Percentiles rank a stretch among this genome's conserved stretches.
phyloP scores from a whole-genome alignment of 2,113 vertebrate genomes.

The Hucho hucho region DNA sequence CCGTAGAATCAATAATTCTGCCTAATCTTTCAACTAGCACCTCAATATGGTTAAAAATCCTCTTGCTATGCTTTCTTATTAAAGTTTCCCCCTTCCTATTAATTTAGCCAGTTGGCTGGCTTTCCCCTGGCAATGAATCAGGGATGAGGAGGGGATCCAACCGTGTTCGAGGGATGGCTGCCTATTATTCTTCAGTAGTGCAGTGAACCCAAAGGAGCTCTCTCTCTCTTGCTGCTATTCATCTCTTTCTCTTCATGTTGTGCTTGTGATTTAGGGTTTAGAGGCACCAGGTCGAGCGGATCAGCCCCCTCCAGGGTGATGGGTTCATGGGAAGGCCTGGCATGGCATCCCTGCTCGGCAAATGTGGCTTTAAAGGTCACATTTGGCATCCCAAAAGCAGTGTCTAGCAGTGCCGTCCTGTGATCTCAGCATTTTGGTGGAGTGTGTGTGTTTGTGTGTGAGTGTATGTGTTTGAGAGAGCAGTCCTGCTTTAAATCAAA shows the following conservation, averaged over 20 bases:
- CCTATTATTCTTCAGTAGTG: slow-evolving; percentile 23
- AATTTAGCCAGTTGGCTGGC: slow-evolving; percentile 1
- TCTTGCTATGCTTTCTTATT: not conserved
- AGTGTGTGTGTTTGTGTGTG: not conserved
- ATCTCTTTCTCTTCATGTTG: slow-evolving; percentile 14
- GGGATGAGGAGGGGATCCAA: not conserved
- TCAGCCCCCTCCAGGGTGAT: slow-evolving; percentile 2
- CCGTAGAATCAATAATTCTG: too few relatives aligned
- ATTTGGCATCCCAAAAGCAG: not conserved
- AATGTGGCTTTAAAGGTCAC: not conserved
- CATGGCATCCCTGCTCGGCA: not conserved
- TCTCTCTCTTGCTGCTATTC: not conserved
- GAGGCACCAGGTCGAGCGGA: slow-evolving; percentile 2
- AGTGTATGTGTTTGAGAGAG: not conserved
- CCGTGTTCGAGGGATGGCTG: slow-evolving; percentile 30
- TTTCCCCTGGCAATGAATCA: slow-evolving; percentile 6
- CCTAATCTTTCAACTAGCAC: not conserved
- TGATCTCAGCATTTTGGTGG: too few relatives aligned
- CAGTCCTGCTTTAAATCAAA: slow-evolving; percentile 68
- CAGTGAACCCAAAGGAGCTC: not conserved
- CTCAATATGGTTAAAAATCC: not conserved
- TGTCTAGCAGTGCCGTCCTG: too few relatives aligned
- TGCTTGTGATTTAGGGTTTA: slow-evolving; percentile 11
- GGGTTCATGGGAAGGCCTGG: slow-evolving; percentile 45
- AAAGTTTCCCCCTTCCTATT: not conserved